Evolutionary conservation across 2,797 vertebrate genomes (phyloP).

Genomic region (Anniella stebbinsi): DNA sequence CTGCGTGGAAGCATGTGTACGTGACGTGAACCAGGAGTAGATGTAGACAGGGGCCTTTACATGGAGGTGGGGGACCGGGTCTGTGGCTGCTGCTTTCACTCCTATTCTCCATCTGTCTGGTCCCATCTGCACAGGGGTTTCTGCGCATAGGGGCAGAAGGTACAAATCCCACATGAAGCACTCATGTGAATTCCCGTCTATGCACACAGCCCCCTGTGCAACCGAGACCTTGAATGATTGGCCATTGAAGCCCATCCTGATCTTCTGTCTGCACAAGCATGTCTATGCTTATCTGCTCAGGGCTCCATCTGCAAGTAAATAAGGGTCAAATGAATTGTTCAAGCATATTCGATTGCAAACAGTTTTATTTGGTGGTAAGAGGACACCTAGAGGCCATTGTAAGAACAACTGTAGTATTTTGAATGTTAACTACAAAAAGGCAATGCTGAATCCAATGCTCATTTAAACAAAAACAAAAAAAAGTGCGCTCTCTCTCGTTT

Average conservation of each 20-base stretch:
- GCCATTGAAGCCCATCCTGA: background rate
- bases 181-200: background rate
- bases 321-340: background rate
- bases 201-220: background rate
- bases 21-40: no score
- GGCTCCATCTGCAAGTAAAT: no score
- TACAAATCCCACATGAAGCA: background rate
- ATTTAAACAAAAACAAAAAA: no score
- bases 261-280: background rate
- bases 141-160: background rate
- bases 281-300: background rate
- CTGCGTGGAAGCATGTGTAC: no score
- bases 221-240: background rate
- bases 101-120: background rate
- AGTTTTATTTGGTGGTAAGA: background rate
- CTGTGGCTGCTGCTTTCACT: background rate
- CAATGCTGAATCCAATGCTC: no score
- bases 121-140: background rate
- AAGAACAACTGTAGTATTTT: background rate
- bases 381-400: conserved; percentile 25
- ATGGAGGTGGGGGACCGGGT: background rate
- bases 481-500: no score
- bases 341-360: no score
- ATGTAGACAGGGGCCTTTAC: background rate
- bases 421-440: background rate